A percentile compares a stretch with the other conserved stretches of the same genome.
These are phyloP conservation scores for Rhynchopsitta pachyrhyncha DNA, from an alignment of 2,113 vertebrate species.

Conservation along the genomic window DNA sequence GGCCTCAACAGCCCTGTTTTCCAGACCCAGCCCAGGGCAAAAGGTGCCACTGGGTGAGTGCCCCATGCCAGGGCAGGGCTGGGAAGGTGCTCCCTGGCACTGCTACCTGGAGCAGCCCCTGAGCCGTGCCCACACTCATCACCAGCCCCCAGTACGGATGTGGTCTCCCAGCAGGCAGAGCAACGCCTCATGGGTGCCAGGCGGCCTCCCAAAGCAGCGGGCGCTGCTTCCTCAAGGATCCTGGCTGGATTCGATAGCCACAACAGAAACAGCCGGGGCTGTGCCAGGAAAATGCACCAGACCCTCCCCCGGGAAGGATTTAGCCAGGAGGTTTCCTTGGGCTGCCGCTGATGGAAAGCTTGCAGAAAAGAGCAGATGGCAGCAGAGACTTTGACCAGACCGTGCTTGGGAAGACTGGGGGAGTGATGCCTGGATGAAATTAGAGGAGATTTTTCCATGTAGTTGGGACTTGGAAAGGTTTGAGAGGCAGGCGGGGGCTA, in stretches of 20 bases:
- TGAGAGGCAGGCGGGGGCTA: not conserved
- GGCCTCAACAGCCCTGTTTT: not conserved
- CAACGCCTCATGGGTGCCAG: not conserved
- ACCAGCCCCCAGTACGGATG: not conserved
- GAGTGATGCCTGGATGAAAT: not conserved
- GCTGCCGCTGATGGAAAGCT: conserved; percentile 8
- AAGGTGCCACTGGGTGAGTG: accelerated
- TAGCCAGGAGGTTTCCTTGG: conserved; percentile 32
- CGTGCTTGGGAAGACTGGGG: not conserved
- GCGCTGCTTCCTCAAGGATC: not conserved
- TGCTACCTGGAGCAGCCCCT: not conserved
- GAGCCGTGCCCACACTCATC: not conserved
- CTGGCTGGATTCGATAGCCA: not conserved
- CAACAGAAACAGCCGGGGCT: not conserved
- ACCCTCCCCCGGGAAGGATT: not conserved
- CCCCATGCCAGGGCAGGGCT: not conserved
- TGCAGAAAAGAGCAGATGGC: conserved; percentile 24
- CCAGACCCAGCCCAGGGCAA: not conserved
- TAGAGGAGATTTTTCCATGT: not conserved
- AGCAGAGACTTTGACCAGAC: not conserved
- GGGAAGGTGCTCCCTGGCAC: not conserved
- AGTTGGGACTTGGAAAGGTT: not conserved
- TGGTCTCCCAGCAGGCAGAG: not conserved
- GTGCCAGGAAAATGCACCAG: conserved; percentile 42
- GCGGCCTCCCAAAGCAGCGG: not conserved